Base-by-base conservation (phyloP, 2,888 invertebrate species). In the Teinopalpus imperialis region DNA sequence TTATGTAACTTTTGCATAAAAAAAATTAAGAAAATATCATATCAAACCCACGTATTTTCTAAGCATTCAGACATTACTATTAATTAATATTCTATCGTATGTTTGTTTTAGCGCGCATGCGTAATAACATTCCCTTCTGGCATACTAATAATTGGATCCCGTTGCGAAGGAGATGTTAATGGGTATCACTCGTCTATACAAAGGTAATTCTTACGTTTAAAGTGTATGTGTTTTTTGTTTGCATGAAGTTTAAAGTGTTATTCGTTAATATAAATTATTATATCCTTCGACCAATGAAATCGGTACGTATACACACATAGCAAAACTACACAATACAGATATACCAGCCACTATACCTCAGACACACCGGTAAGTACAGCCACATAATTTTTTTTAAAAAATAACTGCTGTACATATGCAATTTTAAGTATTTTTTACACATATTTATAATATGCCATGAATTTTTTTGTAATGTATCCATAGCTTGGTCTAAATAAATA, bases 121-220 rank as follows among this genome's bases (percentile, higher is more conserved):
- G 86, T 88, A 86, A 88, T 88, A 88, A 88, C 88, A 78, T 88
- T 87, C 76, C 87, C 88, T 86, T 87, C 87, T 86, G 88, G 88
- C 88, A 88, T 88, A 88, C 88, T 88, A 88, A 88, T 87, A 67
- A 50, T 76, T 81, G 85, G 87, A 68, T 70, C 64, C 72, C 80
- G 68, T 68, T 75, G 65, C 74, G 75, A 64, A 74, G 74, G 67
- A 74, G 81, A 64, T 68, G 69, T 60, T 86, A 78, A 59, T 51
- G 55, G 46, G 52, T 54, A 61, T 58, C 57, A 59, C 53, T 56
- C 65, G 57, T 69, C 61, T 65, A 74, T 74, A 74, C 74, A 67
- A 70, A 88, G 87, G 86, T 83, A 81, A 67, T 51, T 45, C 46
- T 50, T 57, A 63, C 66, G 46, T 56, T 63, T 54, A 56, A 59